Evolutionary conservation across 2,113 vertebrate genomes (phyloP).

Genomic region (Sinocyclocheilus grahami): DNA sequence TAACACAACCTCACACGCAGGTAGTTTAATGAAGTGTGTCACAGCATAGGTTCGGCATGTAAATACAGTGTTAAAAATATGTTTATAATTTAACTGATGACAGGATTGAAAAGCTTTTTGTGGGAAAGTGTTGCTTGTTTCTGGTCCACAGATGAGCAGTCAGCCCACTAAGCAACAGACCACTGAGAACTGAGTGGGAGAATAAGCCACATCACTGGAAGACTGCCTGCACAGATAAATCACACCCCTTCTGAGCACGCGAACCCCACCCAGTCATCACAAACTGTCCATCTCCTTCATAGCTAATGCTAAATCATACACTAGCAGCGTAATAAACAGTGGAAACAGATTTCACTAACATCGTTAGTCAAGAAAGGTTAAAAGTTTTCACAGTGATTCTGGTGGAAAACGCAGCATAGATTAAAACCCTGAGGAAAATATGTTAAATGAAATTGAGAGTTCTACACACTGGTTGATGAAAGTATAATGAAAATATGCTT

Average conservation of each 20-base stretch:
- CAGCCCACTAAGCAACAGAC: conserved; percentile 32
- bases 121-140: conserved; percentile 24
- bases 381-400: not conserved
- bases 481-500: not conserved
- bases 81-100: conserved; percentile 52
- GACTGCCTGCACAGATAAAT: conserved; percentile 32
- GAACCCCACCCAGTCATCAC: conserved; percentile 30
- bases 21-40: conserved; percentile 42
- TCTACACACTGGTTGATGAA: not conserved
- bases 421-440: not conserved
- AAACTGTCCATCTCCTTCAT: conserved; percentile 8
- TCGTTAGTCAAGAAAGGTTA: not conserved
- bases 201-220: conserved; percentile 19
- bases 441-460: not conserved
- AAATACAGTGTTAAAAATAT: conserved; percentile 41
- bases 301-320: conserved; percentile 29
- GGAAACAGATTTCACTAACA: conserved; percentile 31
- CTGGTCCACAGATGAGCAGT: conserved; percentile 43
- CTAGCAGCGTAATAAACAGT: not conserved
- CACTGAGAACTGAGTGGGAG: conserved; percentile 45
- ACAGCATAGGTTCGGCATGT: not conserved
- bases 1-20: conserved; percentile 30
- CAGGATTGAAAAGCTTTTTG: conserved; percentile 38
- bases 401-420: not conserved
- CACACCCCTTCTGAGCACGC: conserved; percentile 13